Evolutionary conservation across 2,113 vertebrate species (phyloP).

Genomic region (Heloderma charlesbogerti): DNA sequence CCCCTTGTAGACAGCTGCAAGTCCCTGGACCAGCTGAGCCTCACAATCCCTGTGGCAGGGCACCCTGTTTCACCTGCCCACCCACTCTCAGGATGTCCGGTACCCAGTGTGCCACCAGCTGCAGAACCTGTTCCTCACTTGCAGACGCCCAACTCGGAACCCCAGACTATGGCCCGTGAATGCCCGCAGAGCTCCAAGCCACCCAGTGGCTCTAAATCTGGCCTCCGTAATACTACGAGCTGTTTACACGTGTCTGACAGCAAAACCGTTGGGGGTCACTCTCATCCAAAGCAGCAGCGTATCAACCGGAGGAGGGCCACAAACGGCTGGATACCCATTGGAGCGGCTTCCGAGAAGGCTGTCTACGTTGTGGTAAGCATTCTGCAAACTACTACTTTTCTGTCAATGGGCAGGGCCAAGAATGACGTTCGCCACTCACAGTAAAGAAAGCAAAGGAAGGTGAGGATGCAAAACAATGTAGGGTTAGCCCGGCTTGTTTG

Average conservation of each 20-base stretch:
- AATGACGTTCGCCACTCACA: rapidly evolving
- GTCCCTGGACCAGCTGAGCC: constrained; percentile 89
- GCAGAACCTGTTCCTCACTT: constrained; percentile 91
- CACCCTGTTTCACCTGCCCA: constrained; percentile 88
- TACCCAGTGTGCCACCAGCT: constrained; percentile 92
- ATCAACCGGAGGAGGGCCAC: constrained; percentile 88
- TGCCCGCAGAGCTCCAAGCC: constrained; percentile 95
- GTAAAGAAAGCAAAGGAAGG: neutral
- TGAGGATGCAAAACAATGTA: neutral
- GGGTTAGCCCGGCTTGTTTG: neutral
- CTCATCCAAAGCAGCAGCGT: constrained; percentile 87
- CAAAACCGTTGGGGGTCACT: constrained; percentile 80
- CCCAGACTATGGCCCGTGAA: constrained; percentile 88
- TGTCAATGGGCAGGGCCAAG: rapidly evolving
- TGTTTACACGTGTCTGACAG: constrained; percentile 86
- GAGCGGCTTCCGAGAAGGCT: constrained; percentile 90
- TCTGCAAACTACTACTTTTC: rapidly evolving
- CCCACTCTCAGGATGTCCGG: constrained; percentile 93
- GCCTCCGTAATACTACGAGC: constrained; percentile 80
- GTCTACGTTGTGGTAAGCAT: constrained; percentile 94
- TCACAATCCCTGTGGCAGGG: constrained; percentile 86
- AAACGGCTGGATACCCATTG: constrained; percentile 95
- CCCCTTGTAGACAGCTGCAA: constrained; percentile 79
- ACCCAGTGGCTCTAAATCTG: constrained; percentile 91
- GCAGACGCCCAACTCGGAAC: constrained; percentile 91